Conservation (phyloP, 2,113 vertebrate species). For the Sisor rabdophorus region DNA sequence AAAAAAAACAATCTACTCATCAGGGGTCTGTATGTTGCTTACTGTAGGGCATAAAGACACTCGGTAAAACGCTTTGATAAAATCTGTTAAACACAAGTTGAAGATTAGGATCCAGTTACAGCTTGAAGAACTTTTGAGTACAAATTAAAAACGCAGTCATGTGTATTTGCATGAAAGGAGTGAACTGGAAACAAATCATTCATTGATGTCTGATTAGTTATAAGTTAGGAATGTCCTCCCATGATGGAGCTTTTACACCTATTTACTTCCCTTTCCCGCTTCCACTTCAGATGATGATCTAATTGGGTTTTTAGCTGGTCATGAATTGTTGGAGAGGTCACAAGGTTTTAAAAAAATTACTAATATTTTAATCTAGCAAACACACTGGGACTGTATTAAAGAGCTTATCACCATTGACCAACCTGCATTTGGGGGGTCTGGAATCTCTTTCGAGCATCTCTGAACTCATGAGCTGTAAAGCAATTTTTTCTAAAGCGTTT, state of each 20-base stretch:
- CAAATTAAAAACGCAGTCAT: background rate
- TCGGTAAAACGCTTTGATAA: slow-evolving; percentile 73
- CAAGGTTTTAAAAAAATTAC: background rate
- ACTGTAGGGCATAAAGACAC: slow-evolving; percentile 55
- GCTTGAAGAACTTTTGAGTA: slow-evolving; percentile 17
- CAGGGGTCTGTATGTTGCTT: slow-evolving; percentile 46
- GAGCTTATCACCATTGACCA: background rate
- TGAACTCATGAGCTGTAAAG: background rate
- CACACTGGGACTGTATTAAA: background rate
- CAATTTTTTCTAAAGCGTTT: background rate
- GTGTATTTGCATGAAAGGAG: no score
- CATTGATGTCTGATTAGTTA: background rate
- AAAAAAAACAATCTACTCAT: slow-evolving; percentile 71
- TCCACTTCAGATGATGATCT: background rate
- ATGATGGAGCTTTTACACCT: background rate
- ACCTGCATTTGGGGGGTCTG: background rate
- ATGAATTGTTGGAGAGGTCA: background rate
- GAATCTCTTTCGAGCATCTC: background rate
- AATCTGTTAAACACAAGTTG: slow-evolving; percentile 59
- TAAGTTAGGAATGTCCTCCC: no score
- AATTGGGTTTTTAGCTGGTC: background rate
- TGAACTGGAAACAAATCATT: background rate
- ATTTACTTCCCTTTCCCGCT: background rate
- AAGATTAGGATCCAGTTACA: slow-evolving; percentile 41
- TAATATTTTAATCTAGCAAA: background rate